A percentile compares a stretch with the other conserved stretches of the same genome.
Conservation (phyloP, 2,888 invertebrate species). For the Caenorhabditis angaria region DNA sequence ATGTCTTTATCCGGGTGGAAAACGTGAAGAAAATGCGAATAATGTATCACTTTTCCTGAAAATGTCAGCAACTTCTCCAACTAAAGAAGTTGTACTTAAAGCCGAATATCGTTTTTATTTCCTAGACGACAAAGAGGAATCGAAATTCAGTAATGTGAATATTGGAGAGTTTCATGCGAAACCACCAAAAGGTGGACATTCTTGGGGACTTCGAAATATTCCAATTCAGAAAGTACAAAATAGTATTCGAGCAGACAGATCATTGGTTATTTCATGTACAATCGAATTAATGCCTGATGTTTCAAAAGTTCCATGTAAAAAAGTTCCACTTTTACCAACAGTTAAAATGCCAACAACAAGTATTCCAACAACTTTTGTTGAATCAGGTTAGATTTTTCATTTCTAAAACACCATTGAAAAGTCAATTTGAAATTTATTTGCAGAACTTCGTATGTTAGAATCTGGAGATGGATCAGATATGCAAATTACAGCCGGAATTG, state of each 20-base stretch:
- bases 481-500: conserved; percentile 50
- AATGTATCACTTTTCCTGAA: conserved; percentile 71
- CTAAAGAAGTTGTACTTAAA: conserved; percentile 69
- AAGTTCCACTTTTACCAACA: conserved; percentile 24
- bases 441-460: conserved; percentile 56
- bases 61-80: conserved; percentile 69
- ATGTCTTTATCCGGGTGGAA: conserved; percentile 72
- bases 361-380: conserved; percentile 30
- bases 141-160: conserved; percentile 71
- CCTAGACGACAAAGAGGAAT: conserved; percentile 67
- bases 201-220: conserved; percentile 72
- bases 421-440: conserved; percentile 10
- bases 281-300: conserved; percentile 71
- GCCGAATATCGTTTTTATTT: conserved; percentile 72
- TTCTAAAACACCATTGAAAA: not conserved
- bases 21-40: conserved; percentile 70
- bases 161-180: conserved; percentile 73
- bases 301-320: conserved; percentile 51
- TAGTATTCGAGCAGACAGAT: conserved; percentile 66
- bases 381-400: conserved; percentile 20
- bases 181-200: conserved; percentile 72
- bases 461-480: conserved; percentile 63
- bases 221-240: conserved; percentile 67
- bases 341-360: conserved; percentile 20
- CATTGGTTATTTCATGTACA: conserved; percentile 70